A percentile compares a stretch with the other conserved stretches of the same genome.
phyloP scores from a whole-genome alignment of 2,113 vertebrate species.

The Sinosuthora webbiana region DNA sequence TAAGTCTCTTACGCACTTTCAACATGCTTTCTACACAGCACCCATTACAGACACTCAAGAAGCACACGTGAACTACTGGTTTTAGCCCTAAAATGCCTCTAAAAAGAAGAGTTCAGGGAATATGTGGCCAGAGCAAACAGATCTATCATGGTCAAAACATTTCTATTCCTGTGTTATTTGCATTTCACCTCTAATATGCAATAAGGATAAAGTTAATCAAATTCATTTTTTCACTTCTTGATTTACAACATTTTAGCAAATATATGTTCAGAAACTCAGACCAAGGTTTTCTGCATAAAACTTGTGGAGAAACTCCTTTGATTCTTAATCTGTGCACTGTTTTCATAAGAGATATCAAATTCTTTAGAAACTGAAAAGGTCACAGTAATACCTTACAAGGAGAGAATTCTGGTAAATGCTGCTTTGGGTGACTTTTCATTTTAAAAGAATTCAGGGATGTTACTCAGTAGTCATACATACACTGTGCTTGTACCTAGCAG shows the following conservation, averaged over 20 bases:
- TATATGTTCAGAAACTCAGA: neutral
- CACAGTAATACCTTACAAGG: neutral
- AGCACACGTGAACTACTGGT: neutral
- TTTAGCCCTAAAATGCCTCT: neutral
- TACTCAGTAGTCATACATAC: neutral
- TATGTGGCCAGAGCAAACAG: neutral
- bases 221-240: neutral
- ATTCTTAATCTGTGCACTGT: neutral
- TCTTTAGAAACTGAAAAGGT: neutral
- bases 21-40: slow-evolving; percentile 2
- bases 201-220: neutral
- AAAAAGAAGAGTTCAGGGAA: neutral
- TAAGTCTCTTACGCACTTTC: neutral
- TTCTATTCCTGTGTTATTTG: neutral
- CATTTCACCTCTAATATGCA: neutral
- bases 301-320: neutral
- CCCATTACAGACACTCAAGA: neutral
- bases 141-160: neutral
- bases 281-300: neutral
- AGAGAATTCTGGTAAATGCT: neutral
- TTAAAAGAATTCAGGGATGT: neutral
- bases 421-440: neutral
- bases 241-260: neutral
- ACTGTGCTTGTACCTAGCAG: slow-evolving; percentile 1
- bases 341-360: neutral